phyloP scores from a whole-genome alignment of 2,797 vertebrate genomes.

The Chaetophractus vellerosus region DNA sequence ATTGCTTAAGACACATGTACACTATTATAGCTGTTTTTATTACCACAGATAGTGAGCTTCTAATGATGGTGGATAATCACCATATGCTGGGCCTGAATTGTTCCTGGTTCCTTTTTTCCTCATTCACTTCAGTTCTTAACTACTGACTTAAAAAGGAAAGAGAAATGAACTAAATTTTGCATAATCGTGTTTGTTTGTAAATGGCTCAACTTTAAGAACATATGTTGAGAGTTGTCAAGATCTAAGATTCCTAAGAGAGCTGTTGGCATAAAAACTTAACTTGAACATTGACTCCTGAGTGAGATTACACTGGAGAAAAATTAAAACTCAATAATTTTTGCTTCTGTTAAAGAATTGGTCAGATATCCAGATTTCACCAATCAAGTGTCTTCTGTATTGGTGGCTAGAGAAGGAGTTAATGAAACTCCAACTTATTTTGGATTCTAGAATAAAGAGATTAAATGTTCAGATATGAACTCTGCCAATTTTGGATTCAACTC shows the following conservation, averaged over 20 bases:
- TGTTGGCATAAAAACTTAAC: background rate
- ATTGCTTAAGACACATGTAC: background rate
- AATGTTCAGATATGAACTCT: conserved; percentile 49
- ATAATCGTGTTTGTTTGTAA: background rate
- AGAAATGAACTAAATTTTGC: conserved; percentile 30
- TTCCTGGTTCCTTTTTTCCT: background rate
- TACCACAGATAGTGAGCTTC: background rate
- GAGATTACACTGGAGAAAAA: background rate
- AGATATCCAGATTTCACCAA: background rate
- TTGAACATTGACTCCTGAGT: background rate
- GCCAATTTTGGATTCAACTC: conserved; percentile 30
- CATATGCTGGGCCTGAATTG: background rate
- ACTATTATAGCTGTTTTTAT: background rate
- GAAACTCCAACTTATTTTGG: background rate
- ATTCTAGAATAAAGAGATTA: conserved; percentile 26
- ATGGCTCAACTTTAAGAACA: background rate
- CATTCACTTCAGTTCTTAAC: background rate
- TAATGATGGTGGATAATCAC: background rate
- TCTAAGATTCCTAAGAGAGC: background rate
- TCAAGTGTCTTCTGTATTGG: background rate
- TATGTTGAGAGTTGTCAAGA: background rate
- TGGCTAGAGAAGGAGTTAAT: background rate
- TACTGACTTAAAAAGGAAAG: background rate
- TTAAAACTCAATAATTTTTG: background rate
- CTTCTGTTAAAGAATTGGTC: background rate